These are phyloP conservation scores for Punctoribates punctum DNA, from an alignment of 2,888 invertebrate species.

Conservation along the genomic window DNA sequence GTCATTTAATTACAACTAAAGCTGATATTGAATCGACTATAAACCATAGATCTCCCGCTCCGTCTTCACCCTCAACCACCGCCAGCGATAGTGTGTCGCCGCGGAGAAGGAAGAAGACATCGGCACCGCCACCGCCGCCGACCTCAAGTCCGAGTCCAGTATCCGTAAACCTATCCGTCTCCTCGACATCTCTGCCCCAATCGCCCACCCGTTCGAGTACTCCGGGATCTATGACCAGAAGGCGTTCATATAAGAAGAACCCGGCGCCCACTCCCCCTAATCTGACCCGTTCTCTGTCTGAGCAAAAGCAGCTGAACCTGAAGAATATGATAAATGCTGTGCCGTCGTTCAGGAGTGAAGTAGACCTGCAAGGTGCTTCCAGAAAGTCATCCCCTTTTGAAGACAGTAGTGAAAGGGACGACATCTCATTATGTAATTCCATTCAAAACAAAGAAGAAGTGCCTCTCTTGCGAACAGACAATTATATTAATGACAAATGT, in stretches of 20 bases:
- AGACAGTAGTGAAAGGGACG: slow-evolving; percentile 32
- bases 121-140: slow-evolving; percentile 44
- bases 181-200: slow-evolving; percentile 39
- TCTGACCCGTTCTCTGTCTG: slow-evolving; percentile 43
- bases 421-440: slow-evolving; percentile 2
- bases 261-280: slow-evolving; percentile 44
- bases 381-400: slow-evolving; percentile 27
- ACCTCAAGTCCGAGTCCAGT: slow-evolving; percentile 36
- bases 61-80: slow-evolving; percentile 39
- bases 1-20: slow-evolving; percentile 37
- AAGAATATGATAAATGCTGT: slow-evolving; percentile 44
- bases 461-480: background rate
- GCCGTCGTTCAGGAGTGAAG: slow-evolving; percentile 43
- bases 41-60: slow-evolving; percentile 32
- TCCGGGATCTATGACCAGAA: slow-evolving; percentile 10
- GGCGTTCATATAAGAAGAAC: slow-evolving; percentile 37
- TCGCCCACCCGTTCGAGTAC: slow-evolving; percentile 38
- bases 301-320: slow-evolving; percentile 44
- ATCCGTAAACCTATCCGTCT: slow-evolving; percentile 2
- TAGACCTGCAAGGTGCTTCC: slow-evolving; percentile 31
- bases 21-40: slow-evolving; percentile 40
- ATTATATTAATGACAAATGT: background rate
- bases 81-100: slow-evolving; percentile 40
- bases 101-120: slow-evolving; percentile 40
- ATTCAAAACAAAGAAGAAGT: slow-evolving; percentile 13